Base-by-base conservation (phyloP, 2,797 vertebrate species). In the Ceryle rudis region DNA sequence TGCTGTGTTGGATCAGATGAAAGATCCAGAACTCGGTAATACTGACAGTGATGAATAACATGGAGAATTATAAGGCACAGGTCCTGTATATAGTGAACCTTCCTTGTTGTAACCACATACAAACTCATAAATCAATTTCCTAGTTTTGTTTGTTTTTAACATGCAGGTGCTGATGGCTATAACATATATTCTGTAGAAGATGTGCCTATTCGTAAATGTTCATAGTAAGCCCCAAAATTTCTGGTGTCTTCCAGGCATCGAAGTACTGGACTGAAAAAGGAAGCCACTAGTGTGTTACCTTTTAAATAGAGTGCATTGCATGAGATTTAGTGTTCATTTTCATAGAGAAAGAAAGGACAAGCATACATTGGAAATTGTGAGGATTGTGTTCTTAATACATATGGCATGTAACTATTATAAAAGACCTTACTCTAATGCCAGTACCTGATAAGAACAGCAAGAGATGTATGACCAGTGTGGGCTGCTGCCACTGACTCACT, bases 401-500 rank as follows among this genome's bases (percentile, higher is more conserved):
- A 93, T 57, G 67, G 86, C 54, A 73, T 85, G 60, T 80, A 95
- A 80, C 74, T 92, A 49, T 94, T 95, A 90, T 93, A 94, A 95
- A 93, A 95, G 64, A 64, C 41, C 44, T 92, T 79, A 94, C 91
- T 97, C 90, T 92, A 77, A 60, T 96, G 93, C 55, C 81, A 78
- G 74, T 91, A 90, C 81, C 92, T 96, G 95, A 74, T 96, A 91
- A 94, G 95, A 96, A 96, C 96, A 96, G 86, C 49, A 25, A 97
- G 84, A 94, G 74, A 95, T 93, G 95, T 95, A 91, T 97, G 96
- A 96, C 95, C 95, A 93, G 84, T 89, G 96, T 96, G 96, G 96
- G 96, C 81, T 97, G 96, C 93, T 96, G 95, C 95, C 86, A 89
- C 95, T 97, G 95, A 96, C 86, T 97, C 95, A 96, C 84, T 93